Evolutionary conservation across 30 jellyfish, hydroid and myxozoan genomes (phyloP).

Genomic region (Hydra vulgaris): DNA sequence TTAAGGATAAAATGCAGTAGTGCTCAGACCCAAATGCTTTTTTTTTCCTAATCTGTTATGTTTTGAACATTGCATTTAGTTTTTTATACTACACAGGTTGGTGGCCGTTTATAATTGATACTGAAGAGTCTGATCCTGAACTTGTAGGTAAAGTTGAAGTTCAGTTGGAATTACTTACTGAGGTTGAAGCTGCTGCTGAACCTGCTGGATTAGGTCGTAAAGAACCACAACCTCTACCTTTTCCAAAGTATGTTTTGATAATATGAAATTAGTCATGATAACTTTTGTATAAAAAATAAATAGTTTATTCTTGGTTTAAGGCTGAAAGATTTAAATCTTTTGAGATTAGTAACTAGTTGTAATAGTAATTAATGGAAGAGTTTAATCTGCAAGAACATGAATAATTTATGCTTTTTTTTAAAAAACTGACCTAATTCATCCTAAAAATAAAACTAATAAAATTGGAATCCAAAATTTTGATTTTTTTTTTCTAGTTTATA

Average conservation of each 20-base stretch:
- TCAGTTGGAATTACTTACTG: constrained; percentile 36
- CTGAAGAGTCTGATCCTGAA: constrained; percentile 33
- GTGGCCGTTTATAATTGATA: constrained; percentile 40
- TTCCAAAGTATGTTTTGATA: constrained; percentile 32
- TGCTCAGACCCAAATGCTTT: background rate
- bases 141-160: constrained; percentile 33
- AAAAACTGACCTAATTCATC: too few species aligned
- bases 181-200: constrained; percentile 26
- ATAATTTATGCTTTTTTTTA: too few species aligned
- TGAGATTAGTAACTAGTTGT: too few species aligned
- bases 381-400: too few species aligned
- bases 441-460: too few species aligned
- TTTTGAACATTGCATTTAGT: too few species aligned
- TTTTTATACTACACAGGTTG: constrained; percentile 12
- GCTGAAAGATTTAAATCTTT: too few species aligned
- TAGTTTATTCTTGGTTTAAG: too few species aligned
- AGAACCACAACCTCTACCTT: constrained; percentile 42
- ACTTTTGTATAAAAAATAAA: too few species aligned
- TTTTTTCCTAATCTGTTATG: background rate
- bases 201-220: constrained; percentile 56
- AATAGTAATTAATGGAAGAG: too few species aligned
- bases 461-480: too few species aligned
- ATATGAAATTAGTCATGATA: background rate
- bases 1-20: background rate
- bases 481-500: too few species aligned